Conservation (phyloP, 2,888 invertebrate species). For the Eupithecia subumbrata region DNA sequence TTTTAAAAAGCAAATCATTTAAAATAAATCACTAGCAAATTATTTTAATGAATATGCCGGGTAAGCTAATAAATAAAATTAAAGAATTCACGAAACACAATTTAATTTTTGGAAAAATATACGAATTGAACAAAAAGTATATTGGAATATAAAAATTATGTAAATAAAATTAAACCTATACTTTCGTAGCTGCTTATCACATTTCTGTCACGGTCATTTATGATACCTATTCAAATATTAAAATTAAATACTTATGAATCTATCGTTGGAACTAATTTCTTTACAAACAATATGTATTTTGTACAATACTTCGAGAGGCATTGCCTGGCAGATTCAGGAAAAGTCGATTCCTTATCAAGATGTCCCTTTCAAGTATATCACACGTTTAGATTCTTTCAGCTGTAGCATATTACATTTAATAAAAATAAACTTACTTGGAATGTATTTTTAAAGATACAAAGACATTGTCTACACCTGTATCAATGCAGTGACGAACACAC, state of each 20-base stretch:
- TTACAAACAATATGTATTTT: not conserved
- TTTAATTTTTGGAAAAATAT: not conserved
- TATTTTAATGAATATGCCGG: conserved; percentile 45
- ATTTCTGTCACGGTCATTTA: not conserved
- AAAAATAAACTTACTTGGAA: conserved; percentile 55
- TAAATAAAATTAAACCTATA: not conserved
- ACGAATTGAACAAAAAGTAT: not conserved
- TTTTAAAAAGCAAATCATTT: not conserved
- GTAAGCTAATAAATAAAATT: conserved; percentile 56
- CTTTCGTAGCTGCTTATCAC: not conserved
- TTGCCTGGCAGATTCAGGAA: not conserved
- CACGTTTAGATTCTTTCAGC: not conserved
- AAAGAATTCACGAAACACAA: conserved; percentile 55
- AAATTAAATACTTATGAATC: not conserved
- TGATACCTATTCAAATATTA: not conserved
- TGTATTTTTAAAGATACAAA: conserved; percentile 32
- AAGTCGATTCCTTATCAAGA: not conserved
- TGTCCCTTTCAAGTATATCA: not conserved
- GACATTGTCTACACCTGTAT: conserved; percentile 42
- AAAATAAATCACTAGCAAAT: not conserved
- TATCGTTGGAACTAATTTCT: not conserved
- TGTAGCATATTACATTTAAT: not conserved
- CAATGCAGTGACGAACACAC: conserved; percentile 41
- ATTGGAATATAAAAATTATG: conserved; percentile 1
- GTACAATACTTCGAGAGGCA: not conserved